These are phyloP conservation scores for Athene noctua DNA, from an alignment of 2,113 vertebrate species.

Conservation along the genomic window DNA sequence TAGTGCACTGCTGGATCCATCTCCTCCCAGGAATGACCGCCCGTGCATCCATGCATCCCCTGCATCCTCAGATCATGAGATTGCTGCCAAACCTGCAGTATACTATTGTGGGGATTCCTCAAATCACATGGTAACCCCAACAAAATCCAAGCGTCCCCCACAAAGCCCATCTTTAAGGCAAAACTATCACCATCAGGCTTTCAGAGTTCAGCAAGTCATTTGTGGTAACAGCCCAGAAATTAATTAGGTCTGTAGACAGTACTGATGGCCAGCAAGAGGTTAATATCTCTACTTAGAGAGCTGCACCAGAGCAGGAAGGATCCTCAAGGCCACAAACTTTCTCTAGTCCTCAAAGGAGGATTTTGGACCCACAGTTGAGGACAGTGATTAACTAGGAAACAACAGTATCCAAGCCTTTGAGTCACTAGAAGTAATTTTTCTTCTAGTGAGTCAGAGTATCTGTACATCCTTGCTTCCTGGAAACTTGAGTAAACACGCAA, in stretches of 20 bases:
- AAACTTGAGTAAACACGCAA: neutral
- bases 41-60: rapidly evolving
- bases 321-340: neutral
- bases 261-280: neutral
- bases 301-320: neutral
- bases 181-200: neutral
- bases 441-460: constrained; percentile 40
- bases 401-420: constrained; percentile 2
- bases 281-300: neutral
- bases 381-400: neutral
- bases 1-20: rapidly evolving
- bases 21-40: neutral
- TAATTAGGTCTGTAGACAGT: neutral
- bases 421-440: constrained; percentile 8
- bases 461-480: constrained; percentile 13
- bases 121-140: neutral
- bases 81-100: neutral
- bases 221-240: neutral
- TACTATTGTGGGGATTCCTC: neutral
- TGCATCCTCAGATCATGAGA: rapidly evolving
- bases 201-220: neutral
- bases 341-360: neutral
- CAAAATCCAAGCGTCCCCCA: neutral
- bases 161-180: neutral
- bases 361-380: neutral